phyloP scores from a whole-genome alignment of 2,797 vertebrate genomes.

The Pempheris klunzingeri region DNA sequence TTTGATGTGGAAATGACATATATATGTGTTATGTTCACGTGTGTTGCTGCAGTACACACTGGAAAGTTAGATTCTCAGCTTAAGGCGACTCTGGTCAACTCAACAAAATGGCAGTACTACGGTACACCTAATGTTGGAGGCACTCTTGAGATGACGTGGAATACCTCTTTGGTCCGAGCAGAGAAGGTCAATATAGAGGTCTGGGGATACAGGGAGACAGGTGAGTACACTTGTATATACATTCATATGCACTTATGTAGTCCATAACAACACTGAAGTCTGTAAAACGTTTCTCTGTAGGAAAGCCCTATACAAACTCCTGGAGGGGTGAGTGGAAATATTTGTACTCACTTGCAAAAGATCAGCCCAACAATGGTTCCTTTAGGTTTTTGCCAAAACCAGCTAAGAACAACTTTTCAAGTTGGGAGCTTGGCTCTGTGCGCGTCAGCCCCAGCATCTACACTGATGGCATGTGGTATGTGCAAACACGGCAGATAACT shows the following conservation, averaged over 20 bases:
- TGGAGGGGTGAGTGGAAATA: slow-evolving; percentile 88
- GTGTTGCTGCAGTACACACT: slow-evolving; percentile 87
- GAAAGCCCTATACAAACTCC: slow-evolving; percentile 60
- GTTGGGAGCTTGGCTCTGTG: slow-evolving; percentile 89
- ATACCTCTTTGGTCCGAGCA: slow-evolving; percentile 71
- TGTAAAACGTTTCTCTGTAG: slow-evolving; percentile 46
- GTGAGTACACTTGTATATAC: slow-evolving; percentile 45
- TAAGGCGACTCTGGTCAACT: slow-evolving; percentile 87
- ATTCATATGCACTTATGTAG: neutral
- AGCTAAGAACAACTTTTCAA: slow-evolving; percentile 67
- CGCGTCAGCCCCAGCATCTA: slow-evolving; percentile 82
- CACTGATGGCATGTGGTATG: slow-evolving; percentile 82
- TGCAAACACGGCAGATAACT: neutral
- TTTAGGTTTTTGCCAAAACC: slow-evolving; percentile 89
- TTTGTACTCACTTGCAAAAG: slow-evolving; percentile 88
- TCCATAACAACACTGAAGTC: neutral
- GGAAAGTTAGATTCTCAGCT: slow-evolving; percentile 85
- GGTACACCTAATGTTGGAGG: slow-evolving; percentile 86
- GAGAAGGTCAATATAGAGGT: slow-evolving; percentile 88
- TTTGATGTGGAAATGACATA: neutral
- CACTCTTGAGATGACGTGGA: slow-evolving; percentile 88
- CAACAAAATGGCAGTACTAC: slow-evolving; percentile 95
- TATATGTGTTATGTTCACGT: neutral
- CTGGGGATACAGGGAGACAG: slow-evolving; percentile 91
- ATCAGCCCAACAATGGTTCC: slow-evolving; percentile 83